Conservation (phyloP, 2,113 vertebrate genomes). For the Collichthys lucidus region DNA sequence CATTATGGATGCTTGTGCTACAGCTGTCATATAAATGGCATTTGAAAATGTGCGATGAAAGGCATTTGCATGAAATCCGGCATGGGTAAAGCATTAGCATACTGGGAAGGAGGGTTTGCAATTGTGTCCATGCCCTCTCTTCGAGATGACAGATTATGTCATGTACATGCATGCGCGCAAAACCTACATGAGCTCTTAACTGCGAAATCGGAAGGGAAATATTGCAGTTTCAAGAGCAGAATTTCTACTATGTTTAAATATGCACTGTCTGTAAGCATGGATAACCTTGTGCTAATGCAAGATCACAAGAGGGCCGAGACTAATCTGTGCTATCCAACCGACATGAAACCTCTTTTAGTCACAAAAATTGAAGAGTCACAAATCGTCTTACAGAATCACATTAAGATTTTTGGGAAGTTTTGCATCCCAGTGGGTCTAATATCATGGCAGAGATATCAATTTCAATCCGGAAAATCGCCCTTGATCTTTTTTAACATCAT, state of each 20-base stretch:
- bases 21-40: conserved; percentile 71
- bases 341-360: conserved; percentile 31
- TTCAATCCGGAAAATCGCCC: conserved; percentile 46
- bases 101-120: conserved; percentile 24
- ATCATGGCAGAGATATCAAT: conserved; percentile 55
- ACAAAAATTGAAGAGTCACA: conserved; percentile 26
- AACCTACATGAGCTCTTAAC: not conserved
- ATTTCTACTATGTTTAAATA: conserved; percentile 12
- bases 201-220: conserved; percentile 13
- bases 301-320: conserved; percentile 35
- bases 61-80: conserved; percentile 66
- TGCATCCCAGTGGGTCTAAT: conserved; percentile 58
- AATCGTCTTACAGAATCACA: conserved; percentile 54
- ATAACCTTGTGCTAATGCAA: conserved; percentile 20
- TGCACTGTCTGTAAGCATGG: conserved; percentile 16
- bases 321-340: conserved; percentile 39
- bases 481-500: conserved; percentile 40
- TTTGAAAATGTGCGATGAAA: conserved; percentile 66
- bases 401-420: conserved; percentile 33
- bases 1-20: conserved; percentile 66
- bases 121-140: conserved; percentile 34
- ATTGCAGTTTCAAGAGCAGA: not conserved
- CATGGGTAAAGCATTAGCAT: conserved; percentile 55
- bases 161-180: conserved; percentile 19
- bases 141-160: conserved; percentile 39